Evolutionary conservation across 2,797 vertebrate genomes (phyloP).

Genomic region (Scomberomorus guttatus): DNA sequence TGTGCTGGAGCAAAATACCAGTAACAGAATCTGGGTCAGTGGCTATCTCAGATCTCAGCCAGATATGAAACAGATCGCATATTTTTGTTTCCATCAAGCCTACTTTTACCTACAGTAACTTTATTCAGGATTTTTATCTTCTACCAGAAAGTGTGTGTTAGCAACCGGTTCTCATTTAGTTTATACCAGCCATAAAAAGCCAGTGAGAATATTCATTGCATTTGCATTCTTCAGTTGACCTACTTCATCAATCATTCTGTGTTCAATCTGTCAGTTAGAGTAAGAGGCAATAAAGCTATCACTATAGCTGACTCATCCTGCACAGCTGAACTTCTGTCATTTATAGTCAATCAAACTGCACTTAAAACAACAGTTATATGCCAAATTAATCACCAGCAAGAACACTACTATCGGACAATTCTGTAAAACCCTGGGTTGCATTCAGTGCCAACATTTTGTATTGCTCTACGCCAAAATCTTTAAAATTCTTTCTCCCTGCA

Average conservation of each 20-base stretch:
- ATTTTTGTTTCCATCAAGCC: constrained; percentile 16
- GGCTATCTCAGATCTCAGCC: constrained; percentile 20
- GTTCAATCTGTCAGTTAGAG: too few species aligned
- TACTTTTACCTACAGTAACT: not conserved
- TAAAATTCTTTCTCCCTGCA: too few species aligned
- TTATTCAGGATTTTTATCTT: not conserved
- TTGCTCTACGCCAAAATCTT: too few species aligned
- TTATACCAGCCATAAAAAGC: too few species aligned
- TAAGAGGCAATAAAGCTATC: too few species aligned
- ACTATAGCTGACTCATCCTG: not conserved
- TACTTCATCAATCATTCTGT: not conserved
- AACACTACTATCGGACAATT: too few species aligned
- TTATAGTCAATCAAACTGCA: too few species aligned
- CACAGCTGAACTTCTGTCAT: not conserved
- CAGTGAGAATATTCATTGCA: not conserved
- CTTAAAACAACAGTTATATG: too few species aligned
- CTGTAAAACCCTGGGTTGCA: too few species aligned
- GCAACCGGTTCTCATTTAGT: too few species aligned
- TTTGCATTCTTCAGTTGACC: not conserved
- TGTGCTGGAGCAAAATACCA: constrained; percentile 51
- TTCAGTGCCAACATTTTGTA: too few species aligned
- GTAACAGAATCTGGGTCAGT: constrained; percentile 52
- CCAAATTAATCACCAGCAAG: too few species aligned
- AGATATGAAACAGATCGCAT: constrained; percentile 37
- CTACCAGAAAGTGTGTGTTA: not conserved